These are phyloP conservation scores for Osmerus eperlanus DNA, from an alignment of 2,113 vertebrate genomes.

Conservation along the genomic window DNA sequence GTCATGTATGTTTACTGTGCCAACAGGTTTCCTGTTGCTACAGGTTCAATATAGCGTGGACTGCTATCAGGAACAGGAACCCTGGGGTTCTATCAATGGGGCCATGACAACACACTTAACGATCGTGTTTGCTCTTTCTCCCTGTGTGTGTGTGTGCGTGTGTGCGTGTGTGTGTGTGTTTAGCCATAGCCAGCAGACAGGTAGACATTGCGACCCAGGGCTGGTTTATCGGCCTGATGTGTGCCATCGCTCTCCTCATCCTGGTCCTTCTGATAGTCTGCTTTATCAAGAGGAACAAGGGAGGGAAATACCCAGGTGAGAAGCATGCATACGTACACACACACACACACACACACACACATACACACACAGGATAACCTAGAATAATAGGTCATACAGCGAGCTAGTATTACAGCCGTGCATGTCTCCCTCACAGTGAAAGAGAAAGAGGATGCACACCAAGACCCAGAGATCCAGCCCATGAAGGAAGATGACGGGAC, in stretches of 20 bases:
- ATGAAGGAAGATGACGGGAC: conserved; percentile 99
- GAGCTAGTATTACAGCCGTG: too few relatives aligned
- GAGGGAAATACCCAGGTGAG: conserved; percentile 96
- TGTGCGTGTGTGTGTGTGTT: conserved; percentile 24
- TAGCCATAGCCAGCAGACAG: conserved; percentile 88
- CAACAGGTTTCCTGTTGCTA: too few relatives aligned
- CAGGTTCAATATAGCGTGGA: too few relatives aligned
- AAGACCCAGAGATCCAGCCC: conserved; percentile 95
- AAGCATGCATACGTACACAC: neutral
- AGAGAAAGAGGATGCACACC: conserved; percentile 97
- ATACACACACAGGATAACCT: neutral
- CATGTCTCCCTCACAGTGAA: conserved; percentile 76
- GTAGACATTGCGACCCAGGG: conserved; percentile 97
- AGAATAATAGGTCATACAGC: neutral
- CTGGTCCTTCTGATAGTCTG: conserved; percentile 94
- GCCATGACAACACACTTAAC: too few relatives aligned
- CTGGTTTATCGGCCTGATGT: conserved; percentile 99
- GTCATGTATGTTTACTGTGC: too few relatives aligned
- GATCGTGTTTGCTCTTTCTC: neutral
- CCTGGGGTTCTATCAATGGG: too few relatives aligned
- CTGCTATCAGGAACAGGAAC: too few relatives aligned
- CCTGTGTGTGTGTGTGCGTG: conserved; percentile 24
- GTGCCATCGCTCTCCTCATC: conserved; percentile 94
- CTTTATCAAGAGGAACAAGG: conserved; percentile 98
- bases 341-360: conserved; percentile 9